Evolutionary conservation across 1,140 invertebrate genomes (phyloP).

Genomic region (Steinernema khuongi): DNA sequence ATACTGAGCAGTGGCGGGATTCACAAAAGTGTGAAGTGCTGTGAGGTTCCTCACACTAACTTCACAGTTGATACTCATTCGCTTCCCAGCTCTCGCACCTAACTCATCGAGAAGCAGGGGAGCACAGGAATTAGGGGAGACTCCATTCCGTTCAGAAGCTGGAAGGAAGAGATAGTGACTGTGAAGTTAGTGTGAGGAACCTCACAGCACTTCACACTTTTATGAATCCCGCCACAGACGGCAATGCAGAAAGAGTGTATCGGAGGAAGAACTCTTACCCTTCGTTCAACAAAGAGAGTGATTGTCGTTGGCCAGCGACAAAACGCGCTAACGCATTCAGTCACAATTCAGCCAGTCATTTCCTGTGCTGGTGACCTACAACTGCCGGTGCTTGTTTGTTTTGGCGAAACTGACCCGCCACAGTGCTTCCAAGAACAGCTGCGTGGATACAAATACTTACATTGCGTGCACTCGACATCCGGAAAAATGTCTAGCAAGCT

Average conservation of each 20-base stretch:
- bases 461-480: not conserved
- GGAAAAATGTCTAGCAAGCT: not conserved
- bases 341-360: not conserved
- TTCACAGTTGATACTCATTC: too few species aligned
- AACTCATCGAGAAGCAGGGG: too few species aligned
- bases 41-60: too few species aligned
- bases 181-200: too few species aligned
- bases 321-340: not conserved
- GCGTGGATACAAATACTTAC: not conserved
- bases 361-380: not conserved
- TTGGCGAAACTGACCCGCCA: not conserved
- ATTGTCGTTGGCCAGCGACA: not conserved
- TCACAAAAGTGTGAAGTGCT: too few species aligned
- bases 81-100: too few species aligned
- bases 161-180: too few species aligned
- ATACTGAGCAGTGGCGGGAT: too few species aligned
- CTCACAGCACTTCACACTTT: too few species aligned
- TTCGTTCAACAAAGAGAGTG: not conserved
- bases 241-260: not conserved
- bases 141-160: too few species aligned
- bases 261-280: not conserved
- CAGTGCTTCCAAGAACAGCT: not conserved
- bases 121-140: too few species aligned
- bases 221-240: not conserved
- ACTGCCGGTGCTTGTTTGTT: not conserved